phyloP scores from a whole-genome alignment of 2,888 invertebrate genomes.

The Kuschelorhynchus macadamiae region DNA sequence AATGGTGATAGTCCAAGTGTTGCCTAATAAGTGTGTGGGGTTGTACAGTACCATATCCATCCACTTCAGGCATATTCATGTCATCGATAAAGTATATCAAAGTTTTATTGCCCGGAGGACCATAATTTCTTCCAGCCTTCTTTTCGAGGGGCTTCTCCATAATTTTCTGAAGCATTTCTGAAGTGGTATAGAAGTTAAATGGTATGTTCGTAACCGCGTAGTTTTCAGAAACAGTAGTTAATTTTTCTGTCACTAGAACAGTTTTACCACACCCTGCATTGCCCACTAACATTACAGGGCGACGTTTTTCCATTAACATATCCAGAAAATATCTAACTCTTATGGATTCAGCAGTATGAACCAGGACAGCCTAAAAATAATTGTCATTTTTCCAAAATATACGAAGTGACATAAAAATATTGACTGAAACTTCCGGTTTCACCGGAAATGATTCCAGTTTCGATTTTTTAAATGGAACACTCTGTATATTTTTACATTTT shows the following conservation, averaged over 20 bases:
- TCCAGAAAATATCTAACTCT: constrained; percentile 91
- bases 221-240: constrained; percentile 83
- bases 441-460: no score
- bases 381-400: no score
- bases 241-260: constrained; percentile 81
- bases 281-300: constrained; percentile 96
- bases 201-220: constrained; percentile 93
- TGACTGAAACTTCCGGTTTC: no score
- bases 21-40: constrained; percentile 96
- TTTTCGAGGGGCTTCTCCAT: constrained; percentile 96
- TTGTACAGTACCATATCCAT: constrained; percentile 93
- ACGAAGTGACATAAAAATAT: no score
- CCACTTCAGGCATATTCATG: constrained; percentile 97
- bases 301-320: constrained; percentile 87
- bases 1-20: constrained; percentile 95
- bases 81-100: constrained; percentile 97
- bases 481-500: no score
- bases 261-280: constrained; percentile 96
- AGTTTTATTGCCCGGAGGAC: constrained; percentile 94
- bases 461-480: no score
- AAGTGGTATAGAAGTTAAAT: constrained; percentile 96
- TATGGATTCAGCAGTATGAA: constrained; percentile 94
- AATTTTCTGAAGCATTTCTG: constrained; percentile 93
- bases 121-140: constrained; percentile 94
- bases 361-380: constrained; percentile 82